phyloP scores from a whole-genome alignment of 2,113 vertebrate species.

The Tapirus terrestris region DNA sequence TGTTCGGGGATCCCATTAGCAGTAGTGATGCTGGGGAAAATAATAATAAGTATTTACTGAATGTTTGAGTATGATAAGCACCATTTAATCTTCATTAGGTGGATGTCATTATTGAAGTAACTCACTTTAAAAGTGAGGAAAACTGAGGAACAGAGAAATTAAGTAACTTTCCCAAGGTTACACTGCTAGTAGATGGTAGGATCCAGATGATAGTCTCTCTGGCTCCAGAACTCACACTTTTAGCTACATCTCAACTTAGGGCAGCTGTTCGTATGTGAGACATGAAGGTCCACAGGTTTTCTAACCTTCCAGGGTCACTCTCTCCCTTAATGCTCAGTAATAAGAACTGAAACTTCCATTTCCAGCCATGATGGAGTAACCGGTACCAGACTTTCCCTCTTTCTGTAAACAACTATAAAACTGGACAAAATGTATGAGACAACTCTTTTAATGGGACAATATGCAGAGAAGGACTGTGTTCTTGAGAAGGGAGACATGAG shows the following conservation, averaged over 20 bases:
- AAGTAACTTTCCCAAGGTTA: neutral
- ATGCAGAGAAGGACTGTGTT: neutral
- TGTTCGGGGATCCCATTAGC: too few species aligned
- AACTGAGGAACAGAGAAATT: neutral
- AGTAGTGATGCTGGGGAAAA: neutral
- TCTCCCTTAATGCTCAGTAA: neutral
- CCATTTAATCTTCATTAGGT: neutral
- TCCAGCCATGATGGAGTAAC: neutral
- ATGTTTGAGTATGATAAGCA: neutral
- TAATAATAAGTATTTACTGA: neutral
- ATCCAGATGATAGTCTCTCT: neutral
- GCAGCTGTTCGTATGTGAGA: neutral
- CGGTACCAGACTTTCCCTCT: neutral
- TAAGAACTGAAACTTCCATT: neutral
- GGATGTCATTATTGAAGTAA: neutral
- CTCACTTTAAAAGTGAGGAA: neutral
- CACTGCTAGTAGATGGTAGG: neutral
- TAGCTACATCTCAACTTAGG: neutral
- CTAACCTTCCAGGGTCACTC: neutral
- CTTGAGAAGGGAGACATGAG: neutral
- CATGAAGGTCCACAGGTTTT: neutral
- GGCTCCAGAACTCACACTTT: neutral
- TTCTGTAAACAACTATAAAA: neutral
- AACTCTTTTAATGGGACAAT: neutral
- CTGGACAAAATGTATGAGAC: neutral